Evolutionary conservation across 2,797 vertebrate genomes (phyloP).

Genomic region (Orientallactaga sibirica): DNA sequence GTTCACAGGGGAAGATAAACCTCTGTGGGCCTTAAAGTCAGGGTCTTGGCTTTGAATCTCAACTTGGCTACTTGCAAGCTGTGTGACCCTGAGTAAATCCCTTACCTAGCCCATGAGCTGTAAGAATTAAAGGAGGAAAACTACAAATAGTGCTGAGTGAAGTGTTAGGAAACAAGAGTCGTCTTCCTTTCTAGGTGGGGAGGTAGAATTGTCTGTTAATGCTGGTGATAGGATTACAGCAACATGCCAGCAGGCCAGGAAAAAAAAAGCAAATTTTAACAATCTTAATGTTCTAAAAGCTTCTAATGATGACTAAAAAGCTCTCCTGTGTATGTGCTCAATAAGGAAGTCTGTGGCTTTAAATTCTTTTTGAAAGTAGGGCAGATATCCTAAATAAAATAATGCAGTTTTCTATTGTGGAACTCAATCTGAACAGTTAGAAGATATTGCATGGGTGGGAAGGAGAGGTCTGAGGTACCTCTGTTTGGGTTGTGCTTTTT

Average conservation of each 20-base stretch:
- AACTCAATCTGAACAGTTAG: constrained; percentile 52
- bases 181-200: not conserved
- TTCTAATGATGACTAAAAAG: constrained; percentile 55
- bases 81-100: not conserved
- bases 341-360: constrained; percentile 57
- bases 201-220: not conserved
- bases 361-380: constrained; percentile 42
- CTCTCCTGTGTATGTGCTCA: constrained; percentile 51
- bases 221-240: not conserved
- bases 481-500: not conserved
- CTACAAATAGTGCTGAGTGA: not conserved
- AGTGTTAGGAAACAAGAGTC: not conserved
- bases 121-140: constrained; percentile 29
- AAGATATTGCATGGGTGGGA: constrained; percentile 1
- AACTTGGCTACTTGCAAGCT: not conserved
- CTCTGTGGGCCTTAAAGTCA: constrained; percentile 32
- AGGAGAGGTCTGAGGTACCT: not conserved
- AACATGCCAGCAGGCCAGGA: not conserved
- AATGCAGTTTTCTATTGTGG: constrained; percentile 23
- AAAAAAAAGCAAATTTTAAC: constrained; percentile 60
- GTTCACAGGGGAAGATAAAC: not conserved
- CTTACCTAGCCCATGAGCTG: not conserved
- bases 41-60: not conserved
- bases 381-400: constrained; percentile 46
- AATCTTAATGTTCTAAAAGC: constrained; percentile 56